Percentiles rank a stretch among this genome's conserved stretches.
Evolutionary conservation across 2,888 invertebrate genomes (phyloP).

Genomic region (Drepana falcataria): DNA sequence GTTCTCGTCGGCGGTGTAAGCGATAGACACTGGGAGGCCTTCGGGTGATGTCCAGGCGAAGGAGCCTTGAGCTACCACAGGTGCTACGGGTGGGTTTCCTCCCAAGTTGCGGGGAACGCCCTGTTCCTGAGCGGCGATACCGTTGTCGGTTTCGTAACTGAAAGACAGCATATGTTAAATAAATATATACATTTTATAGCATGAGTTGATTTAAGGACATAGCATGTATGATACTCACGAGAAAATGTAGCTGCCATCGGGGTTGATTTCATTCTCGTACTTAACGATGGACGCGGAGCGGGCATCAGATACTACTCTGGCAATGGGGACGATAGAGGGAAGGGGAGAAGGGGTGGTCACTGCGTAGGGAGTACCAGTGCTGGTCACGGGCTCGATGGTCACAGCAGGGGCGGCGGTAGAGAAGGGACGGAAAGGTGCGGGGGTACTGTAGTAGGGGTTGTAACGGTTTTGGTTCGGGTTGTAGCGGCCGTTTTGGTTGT

Average conservation of each 20-base stretch:
- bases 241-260: constrained; percentile 76
- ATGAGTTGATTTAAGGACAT: neutral
- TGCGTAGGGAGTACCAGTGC: neutral
- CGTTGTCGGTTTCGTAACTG: constrained; percentile 81
- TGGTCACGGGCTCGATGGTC: constrained; percentile 1
- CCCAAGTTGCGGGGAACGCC: constrained; percentile 72
- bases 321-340: constrained; percentile 1
- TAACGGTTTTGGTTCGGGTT: constrained; percentile 2
- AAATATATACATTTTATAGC: neutral
- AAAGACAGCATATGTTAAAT: constrained; percentile 8
- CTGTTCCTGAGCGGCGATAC: constrained; percentile 79
- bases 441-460: constrained; percentile 9
- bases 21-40: constrained; percentile 73
- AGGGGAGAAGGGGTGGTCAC: constrained; percentile 1
- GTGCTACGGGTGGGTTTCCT: constrained; percentile 44
- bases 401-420: constrained; percentile 9
- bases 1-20: constrained; percentile 82
- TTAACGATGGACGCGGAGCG: constrained; percentile 46
- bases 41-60: constrained; percentile 80
- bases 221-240: constrained; percentile 52
- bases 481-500: constrained; percentile 11
- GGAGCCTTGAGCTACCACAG: constrained; percentile 70
- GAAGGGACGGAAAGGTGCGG: constrained; percentile 12
- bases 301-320: constrained; percentile 25
- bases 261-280: constrained; percentile 61